phyloP scores from a whole-genome alignment of 2,888 invertebrate species.

The Drosophila recens region DNA sequence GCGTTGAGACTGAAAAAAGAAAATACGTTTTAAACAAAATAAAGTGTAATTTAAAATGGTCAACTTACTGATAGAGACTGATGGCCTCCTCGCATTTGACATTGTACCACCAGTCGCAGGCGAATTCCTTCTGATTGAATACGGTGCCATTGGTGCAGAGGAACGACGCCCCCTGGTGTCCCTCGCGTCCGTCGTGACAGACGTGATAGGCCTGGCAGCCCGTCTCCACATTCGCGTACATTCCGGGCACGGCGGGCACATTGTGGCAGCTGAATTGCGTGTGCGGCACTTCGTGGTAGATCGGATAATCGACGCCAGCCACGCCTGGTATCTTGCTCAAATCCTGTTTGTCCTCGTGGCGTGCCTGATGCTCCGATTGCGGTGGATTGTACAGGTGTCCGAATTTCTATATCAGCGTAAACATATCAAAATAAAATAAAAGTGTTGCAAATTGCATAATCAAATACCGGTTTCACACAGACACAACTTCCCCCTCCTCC shows the following conservation, averaged over 20 bases:
- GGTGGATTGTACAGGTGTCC: conserved; percentile 83
- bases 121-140: conserved; percentile 94
- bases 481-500: conserved; percentile 13
- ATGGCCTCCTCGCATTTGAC: conserved; percentile 93
- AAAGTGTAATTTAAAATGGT: background rate
- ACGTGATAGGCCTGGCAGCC: conserved; percentile 96
- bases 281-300: conserved; percentile 91
- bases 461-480: conserved; percentile 62
- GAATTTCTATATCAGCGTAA: conserved; percentile 72
- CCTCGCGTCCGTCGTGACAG: conserved; percentile 94
- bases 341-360: conserved; percentile 87
- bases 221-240: conserved; percentile 96
- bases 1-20: conserved; percentile 89
- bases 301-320: conserved; percentile 93
- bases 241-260: conserved; percentile 93
- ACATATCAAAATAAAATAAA: conserved; percentile 33
- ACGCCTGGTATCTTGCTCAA: conserved; percentile 92
- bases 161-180: conserved; percentile 93
- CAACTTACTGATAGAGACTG: conserved; percentile 89
- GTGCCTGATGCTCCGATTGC: conserved; percentile 61
- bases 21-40: background rate
- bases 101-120: conserved; percentile 97
- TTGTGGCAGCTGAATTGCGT: conserved; percentile 92
- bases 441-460: conserved; percentile 62
- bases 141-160: conserved; percentile 94